Evolutionary conservation across 2,888 invertebrate species (phyloP).

Genomic region (Athripsodes cinereus): DNA sequence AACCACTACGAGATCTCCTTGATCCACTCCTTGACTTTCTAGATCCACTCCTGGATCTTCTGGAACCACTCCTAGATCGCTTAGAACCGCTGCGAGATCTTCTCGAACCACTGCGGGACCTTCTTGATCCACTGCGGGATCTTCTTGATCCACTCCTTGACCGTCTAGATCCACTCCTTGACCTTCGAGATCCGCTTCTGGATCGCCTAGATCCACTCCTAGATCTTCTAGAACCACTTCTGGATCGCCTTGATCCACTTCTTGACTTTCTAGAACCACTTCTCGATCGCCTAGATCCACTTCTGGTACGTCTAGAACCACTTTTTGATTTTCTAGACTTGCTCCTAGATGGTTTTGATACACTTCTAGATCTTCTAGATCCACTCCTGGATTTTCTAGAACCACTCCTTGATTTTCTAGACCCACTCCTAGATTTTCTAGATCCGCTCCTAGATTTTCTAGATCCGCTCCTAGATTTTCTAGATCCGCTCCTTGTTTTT

Average conservation of each 20-base stretch:
- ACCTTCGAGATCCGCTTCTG: slow-evolving; percentile 14
- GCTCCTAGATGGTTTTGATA: slow-evolving; percentile 26
- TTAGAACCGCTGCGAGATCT: slow-evolving; percentile 32
- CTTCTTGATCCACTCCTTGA: slow-evolving; percentile 32
- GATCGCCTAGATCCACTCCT: slow-evolving; percentile 28
- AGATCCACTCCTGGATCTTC: slow-evolving; percentile 10
- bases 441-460: too few species aligned
- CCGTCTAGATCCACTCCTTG: slow-evolving; percentile 26
- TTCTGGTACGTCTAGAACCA: slow-evolving; percentile 29
- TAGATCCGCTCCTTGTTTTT: slow-evolving; percentile 31
- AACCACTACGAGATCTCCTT: slow-evolving; percentile 29
- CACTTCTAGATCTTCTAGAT: slow-evolving; percentile 28
- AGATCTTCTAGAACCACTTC: slow-evolving; percentile 27
- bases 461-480: slow-evolving; percentile 33
- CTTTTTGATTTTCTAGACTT: slow-evolving; percentile 30
- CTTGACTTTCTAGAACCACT: slow-evolving; percentile 30
- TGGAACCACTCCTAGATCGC: slow-evolving; percentile 28
- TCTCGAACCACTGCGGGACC: slow-evolving; percentile 33
- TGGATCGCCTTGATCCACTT: slow-evolving; percentile 32
- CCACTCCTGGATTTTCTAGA: slow-evolving; percentile 28
- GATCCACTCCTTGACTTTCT: slow-evolving; percentile 27
- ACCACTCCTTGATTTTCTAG: slow-evolving; percentile 34
- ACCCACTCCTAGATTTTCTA: too few species aligned
- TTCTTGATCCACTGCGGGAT: slow-evolving; percentile 31
- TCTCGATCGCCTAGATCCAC: slow-evolving; percentile 18